phyloP scores from a whole-genome alignment of 2,888 invertebrate genomes.

The Formica aserva region DNA sequence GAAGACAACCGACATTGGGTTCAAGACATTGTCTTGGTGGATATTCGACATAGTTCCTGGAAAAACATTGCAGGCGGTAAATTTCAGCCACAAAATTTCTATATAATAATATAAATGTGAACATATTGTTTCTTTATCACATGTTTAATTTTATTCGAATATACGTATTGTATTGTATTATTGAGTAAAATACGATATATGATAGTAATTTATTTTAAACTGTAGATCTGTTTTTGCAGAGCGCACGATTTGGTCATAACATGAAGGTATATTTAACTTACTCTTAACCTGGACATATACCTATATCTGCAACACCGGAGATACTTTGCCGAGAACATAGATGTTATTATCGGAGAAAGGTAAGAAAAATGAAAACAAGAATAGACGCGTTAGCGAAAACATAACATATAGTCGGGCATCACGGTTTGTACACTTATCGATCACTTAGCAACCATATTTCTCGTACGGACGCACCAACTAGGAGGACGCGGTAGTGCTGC shows the following conservation, averaged over 20 bases:
- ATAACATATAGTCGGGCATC: constrained; percentile 74
- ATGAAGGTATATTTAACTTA: constrained; percentile 52
- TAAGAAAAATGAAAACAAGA: constrained; percentile 56
- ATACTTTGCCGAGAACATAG: constrained; percentile 61
- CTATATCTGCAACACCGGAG: constrained; percentile 30
- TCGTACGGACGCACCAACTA: constrained; percentile 42
- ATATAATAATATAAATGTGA: neutral
- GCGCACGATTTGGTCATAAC: constrained; percentile 30
- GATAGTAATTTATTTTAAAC: neutral
- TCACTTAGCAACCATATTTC: constrained; percentile 75
- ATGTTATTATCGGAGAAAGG: constrained; percentile 59
- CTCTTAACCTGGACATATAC: constrained; percentile 31
- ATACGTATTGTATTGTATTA: neutral
- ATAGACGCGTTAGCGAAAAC: constrained; percentile 58
- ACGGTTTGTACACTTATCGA: constrained; percentile 77
- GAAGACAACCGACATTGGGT: constrained; percentile 15
- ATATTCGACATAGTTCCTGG: neutral
- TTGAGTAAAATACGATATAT: neutral
- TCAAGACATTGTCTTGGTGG: constrained; percentile 24
- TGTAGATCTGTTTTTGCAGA: neutral
- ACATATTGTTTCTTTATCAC: neutral
- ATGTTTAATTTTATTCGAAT: neutral
- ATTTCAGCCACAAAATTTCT: neutral
- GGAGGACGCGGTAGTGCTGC: constrained; percentile 57
- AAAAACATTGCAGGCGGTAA: neutral